These are phyloP conservation scores for Bothrops jararaca DNA, from an alignment of 2,113 vertebrate genomes.

Conservation along the genomic window DNA sequence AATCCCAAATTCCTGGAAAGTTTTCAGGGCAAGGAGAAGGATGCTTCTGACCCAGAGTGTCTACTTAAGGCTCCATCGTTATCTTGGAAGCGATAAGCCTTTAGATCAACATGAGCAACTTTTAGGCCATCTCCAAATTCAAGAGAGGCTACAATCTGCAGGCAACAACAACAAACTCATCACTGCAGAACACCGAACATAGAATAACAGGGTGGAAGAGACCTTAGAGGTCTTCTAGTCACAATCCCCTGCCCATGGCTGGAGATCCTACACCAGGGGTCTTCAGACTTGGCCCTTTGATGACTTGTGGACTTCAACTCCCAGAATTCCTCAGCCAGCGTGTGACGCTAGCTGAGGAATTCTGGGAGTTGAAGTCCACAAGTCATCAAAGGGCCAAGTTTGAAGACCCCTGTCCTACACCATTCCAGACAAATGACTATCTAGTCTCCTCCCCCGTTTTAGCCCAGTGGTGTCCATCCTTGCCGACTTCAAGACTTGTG, in stretches of 20 bases:
- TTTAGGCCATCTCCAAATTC: no score
- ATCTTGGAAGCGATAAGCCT: not conserved
- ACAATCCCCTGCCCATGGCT: no score
- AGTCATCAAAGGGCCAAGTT: no score
- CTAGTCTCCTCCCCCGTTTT: not conserved
- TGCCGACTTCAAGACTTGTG: not conserved
- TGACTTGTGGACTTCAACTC: no score
- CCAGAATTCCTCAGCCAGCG: no score
- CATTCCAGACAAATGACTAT: not conserved
- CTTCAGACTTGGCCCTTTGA: no score
- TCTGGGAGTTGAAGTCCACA: no score
- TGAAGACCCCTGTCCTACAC: no score
- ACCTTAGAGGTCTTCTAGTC: not conserved
- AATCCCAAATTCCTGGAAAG: not conserved
- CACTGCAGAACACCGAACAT: not conserved
- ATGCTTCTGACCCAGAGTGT: not conserved
- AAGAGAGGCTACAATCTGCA: not conserved
- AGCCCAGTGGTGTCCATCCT: not conserved
- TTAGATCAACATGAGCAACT: not conserved
- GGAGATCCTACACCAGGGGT: no score
- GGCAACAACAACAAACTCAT: no score
- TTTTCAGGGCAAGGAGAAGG: not conserved
- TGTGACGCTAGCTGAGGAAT: no score
- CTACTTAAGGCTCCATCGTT: no score
- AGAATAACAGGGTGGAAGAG: not conserved